Evolutionary conservation across 2,113 vertebrate genomes (phyloP), one percentile per base, ranked within the genome.

Genomic region (Rafetus swinhoei): DNA sequence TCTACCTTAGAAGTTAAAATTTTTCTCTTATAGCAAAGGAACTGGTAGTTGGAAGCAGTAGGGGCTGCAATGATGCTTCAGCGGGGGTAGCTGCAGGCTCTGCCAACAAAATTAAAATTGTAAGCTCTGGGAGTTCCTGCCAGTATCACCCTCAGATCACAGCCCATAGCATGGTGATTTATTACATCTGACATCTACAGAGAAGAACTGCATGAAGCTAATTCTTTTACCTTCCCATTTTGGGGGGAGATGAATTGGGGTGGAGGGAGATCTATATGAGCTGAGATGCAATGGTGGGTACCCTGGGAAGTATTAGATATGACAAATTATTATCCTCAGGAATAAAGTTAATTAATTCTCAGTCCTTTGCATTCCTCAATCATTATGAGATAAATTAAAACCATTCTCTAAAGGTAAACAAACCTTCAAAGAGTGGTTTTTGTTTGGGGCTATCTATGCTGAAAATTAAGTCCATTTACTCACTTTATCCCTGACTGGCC

Each of bases 141-240:
- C 59, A 39, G 54, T 79, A 53, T 6, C 5, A n/a, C 18, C 60
- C 50, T 50, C 25, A 50, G 12, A 27, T 45, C 45, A 50, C 21
- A 80, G 80, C 74, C 72, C 39, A 83, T 90, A 62, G 24, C 77
- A n/a, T 2, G 69, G 39, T 50, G 13, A 50, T 77, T 77, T 50
- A 77, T 50, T 45, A 77, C 65, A 27, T 1, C 21, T 84, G 69
- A 8, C 5, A 57, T 3, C 32, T 81, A 0, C 0, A 0, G 4
- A 29, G 52, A 83, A n/a, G 82, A 5, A 35, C 1, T 16, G 1
- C 86, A 29, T 35, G 22, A 10, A 32, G 79, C 4, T 35, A 92
- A 53, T 35, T 88, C 0, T 15, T 0, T 35, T 0, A 53, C 1
- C 72, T 90, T 87, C 57, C 10, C 24, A 56, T 9, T 25, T 55